Base-by-base conservation (phyloP, 2,888 invertebrate genomes). In the Caenorhabditis sp. region DNA sequence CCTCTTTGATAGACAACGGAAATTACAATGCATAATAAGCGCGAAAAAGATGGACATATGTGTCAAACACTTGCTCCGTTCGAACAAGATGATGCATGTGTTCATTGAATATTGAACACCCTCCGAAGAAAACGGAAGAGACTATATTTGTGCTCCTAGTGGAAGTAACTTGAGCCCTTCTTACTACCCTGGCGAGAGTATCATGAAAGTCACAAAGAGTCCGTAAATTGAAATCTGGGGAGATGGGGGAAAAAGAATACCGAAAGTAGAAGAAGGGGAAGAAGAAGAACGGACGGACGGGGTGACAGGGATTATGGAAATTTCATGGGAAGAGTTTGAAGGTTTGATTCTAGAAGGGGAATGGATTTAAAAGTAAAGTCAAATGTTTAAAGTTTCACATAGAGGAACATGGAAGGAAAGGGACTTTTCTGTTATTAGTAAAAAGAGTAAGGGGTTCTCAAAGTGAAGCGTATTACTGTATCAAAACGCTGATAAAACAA, bases 101-200 rank as follows among this genome's bases (percentile, higher is more conserved):
- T 80, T 80, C 80, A 80, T 80, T 80, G 80, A 80, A 80, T 80
- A 80, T 80, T 80, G 80, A 80, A 80, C 74, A 74, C 63, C 24
- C 54, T 14, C 31, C 10, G 7, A 5, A 44, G 6, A 19, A 38
- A 22, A n/a, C 22, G 6, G 44, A n/a, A 24, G 2, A 44, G 49
- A 14, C 14, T 1, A 10, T 64, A 73, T 80, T 80, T 80, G 80
- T 80, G 73, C 73, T 31, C 63, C 56, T 47, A 38, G 61, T 16
- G 16, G n/a, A 28, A 19, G 77, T 68, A 77, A 77, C 59, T 70
- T 63, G 77, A 77, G 24, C 54, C 22, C 22, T 6, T 76, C 38
- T 38, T 47, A 38, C 19, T 38, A 16, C 22, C 58, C 38, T 49
- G 61, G 72, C 26, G 51, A 58, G 49, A 72, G 72, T 70, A 66